Percentiles rank a stretch among this genome's conserved stretches.
phyloP scores from a whole-genome alignment of 2,888 invertebrate species.

The Adelphocoris suturalis region DNA sequence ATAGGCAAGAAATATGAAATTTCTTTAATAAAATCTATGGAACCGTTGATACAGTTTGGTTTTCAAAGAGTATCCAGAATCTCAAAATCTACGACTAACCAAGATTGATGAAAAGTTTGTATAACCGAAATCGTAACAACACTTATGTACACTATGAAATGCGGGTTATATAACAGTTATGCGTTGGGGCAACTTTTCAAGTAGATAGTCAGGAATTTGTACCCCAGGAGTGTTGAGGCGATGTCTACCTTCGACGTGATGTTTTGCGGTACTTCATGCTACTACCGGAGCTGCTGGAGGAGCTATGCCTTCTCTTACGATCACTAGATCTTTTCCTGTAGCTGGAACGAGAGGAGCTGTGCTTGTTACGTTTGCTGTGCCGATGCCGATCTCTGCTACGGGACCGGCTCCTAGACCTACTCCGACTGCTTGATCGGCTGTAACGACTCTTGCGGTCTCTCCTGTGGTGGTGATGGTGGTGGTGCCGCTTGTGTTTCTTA shows the following conservation, averaged over 20 bases:
- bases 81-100: neutral
- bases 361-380: neutral
- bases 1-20: neutral
- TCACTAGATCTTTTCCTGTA: constrained; percentile 44
- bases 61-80: neutral
- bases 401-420: constrained; percentile 33
- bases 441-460: constrained; percentile 36
- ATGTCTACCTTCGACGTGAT: constrained; percentile 46
- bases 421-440: constrained; percentile 21
- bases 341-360: constrained; percentile 6
- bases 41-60: neutral
- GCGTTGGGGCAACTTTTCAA: neutral
- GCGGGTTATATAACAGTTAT: neutral
- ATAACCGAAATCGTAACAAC: neutral
- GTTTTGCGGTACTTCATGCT: constrained; percentile 48
- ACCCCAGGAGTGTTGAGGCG: neutral
- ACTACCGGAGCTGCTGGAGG: constrained; percentile 53
- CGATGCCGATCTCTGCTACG: neutral
- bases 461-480: constrained; percentile 57
- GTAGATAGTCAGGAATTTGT: neutral
- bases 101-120: neutral
- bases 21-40: neutral
- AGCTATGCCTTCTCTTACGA: constrained; percentile 52
- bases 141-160: neutral
- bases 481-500: constrained; percentile 31